These are phyloP conservation scores for Mantis religiosa DNA, from an alignment of 2,888 invertebrate species.

Conservation along the genomic window DNA sequence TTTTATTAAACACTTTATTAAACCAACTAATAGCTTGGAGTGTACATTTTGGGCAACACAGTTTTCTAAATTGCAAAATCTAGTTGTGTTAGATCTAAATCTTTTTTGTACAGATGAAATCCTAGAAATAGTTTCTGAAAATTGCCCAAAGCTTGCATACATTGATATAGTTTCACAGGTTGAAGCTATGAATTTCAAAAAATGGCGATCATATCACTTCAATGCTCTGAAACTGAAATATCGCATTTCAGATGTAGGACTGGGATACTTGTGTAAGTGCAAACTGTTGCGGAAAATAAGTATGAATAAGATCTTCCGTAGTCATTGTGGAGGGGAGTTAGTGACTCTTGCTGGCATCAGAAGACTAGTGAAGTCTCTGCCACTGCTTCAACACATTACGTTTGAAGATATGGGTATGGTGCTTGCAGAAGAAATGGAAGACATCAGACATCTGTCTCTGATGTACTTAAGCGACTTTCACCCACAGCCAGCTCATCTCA, in stretches of 20 bases:
- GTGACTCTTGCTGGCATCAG: constrained; percentile 32
- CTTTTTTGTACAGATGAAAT: constrained; percentile 33
- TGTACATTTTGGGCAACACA: constrained; percentile 31
- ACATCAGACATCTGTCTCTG: constrained; percentile 26
- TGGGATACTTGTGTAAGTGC: constrained; percentile 31
- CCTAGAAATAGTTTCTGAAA: constrained; percentile 31
- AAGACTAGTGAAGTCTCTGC: constrained; percentile 27
- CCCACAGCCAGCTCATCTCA: constrained; percentile 28
- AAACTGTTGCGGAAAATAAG: constrained; percentile 30
- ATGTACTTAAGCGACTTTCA: constrained; percentile 28
- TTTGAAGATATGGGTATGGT: constrained; percentile 33
- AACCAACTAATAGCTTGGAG: not conserved
- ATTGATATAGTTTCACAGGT: constrained; percentile 32
- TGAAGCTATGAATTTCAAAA: constrained; percentile 22
- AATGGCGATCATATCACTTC: constrained; percentile 18
- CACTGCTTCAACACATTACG: constrained; percentile 28
- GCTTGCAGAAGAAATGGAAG: constrained; percentile 30
- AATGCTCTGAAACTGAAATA: constrained; percentile 33
- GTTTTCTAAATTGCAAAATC: constrained; percentile 23
- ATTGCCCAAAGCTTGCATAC: constrained; percentile 31
- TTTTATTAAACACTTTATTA: not conserved
- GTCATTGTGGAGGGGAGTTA: constrained; percentile 28
- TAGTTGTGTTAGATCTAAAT: constrained; percentile 30
- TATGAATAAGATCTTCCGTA: constrained; percentile 31
- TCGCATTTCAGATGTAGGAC: constrained; percentile 33